These are phyloP conservation scores for Pagrus major DNA, from an alignment of 2,113 vertebrate genomes.

Conservation along the genomic window DNA sequence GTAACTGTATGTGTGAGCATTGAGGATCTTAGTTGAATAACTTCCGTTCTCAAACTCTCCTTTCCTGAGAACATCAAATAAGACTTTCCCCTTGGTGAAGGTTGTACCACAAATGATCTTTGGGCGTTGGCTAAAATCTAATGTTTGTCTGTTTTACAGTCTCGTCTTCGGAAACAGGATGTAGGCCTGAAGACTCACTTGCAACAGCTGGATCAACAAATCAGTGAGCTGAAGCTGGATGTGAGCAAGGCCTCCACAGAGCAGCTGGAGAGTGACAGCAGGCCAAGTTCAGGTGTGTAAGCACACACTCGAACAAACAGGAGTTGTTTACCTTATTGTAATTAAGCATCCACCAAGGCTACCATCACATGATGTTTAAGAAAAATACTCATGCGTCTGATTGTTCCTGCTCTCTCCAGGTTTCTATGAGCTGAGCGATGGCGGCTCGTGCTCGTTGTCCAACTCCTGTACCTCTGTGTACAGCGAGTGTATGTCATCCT, in stretches of 20 bases:
- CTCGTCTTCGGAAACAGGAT: conserved; percentile 90
- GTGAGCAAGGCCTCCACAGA: conserved; percentile 87
- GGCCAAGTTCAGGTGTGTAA: conserved; percentile 93
- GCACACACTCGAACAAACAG: not conserved
- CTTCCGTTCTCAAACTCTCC: not conserved
- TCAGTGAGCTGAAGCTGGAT: conserved; percentile 92
- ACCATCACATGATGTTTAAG: conserved; percentile 1
- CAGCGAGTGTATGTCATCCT: conserved; percentile 90
- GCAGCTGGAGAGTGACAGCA: conserved; percentile 92
- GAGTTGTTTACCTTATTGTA: not conserved
- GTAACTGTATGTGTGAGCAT: not conserved
- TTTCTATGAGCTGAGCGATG: conserved; percentile 96
- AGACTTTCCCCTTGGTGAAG: not conserved
- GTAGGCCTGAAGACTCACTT: conserved; percentile 91
- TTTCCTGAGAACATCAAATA: not conserved
- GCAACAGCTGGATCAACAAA: conserved; percentile 93
- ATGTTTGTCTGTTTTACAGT: conserved; percentile 78
- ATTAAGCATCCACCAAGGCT: not conserved
- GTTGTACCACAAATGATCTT: not conserved
- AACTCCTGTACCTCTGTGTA: conserved; percentile 95
- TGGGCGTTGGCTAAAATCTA: conserved; percentile 11
- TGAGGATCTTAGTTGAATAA: not conserved
- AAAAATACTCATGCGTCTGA: not conserved
- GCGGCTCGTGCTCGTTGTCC: conserved; percentile 92
- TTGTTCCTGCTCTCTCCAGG: conserved; percentile 79